Evolutionary conservation across 2,797 vertebrate species (phyloP).

Genomic region (Pyrocephalus nanus): DNA sequence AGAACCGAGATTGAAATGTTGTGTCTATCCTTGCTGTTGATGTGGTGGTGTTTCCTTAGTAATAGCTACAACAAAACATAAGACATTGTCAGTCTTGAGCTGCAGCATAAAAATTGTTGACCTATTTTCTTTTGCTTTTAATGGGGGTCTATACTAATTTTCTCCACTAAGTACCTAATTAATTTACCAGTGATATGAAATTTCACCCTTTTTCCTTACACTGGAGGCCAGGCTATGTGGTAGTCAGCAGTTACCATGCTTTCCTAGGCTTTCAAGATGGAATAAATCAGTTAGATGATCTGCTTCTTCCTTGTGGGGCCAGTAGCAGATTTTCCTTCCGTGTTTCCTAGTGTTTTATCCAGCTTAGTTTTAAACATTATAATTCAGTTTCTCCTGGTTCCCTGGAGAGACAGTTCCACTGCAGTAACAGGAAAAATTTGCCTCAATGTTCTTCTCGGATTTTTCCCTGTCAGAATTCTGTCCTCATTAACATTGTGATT

Average conservation of each 20-base stretch:
- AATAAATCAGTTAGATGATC: slow-evolving; percentile 34
- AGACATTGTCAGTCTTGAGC: neutral
- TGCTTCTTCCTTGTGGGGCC: neutral
- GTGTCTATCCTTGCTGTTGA: neutral
- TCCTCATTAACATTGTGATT: neutral
- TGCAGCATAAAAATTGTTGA: neutral
- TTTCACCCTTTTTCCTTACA: neutral
- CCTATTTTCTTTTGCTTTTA: neutral
- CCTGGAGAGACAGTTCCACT: neutral
- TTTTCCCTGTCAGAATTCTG: slow-evolving; percentile 37
- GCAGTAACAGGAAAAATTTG: slow-evolving; percentile 42
- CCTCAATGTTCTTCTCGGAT: neutral
- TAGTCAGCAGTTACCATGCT: neutral
- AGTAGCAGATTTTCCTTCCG: slow-evolving; percentile 24
- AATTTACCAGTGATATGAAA: slow-evolving; percentile 6
- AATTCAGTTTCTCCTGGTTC: neutral
- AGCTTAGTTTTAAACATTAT: neutral
- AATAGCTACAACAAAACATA: neutral
- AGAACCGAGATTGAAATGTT: neutral
- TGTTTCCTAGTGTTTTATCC: slow-evolving; percentile 45
- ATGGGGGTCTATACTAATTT: neutral
- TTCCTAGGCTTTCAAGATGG: neutral
- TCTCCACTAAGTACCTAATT: neutral
- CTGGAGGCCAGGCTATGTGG: neutral
- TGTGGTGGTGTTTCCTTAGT: neutral